A percentile compares a stretch with the other conserved stretches of the same genome.
Conservation (phyloP, 2,888 invertebrate genomes). For the Holacanthella duospinosa region DNA sequence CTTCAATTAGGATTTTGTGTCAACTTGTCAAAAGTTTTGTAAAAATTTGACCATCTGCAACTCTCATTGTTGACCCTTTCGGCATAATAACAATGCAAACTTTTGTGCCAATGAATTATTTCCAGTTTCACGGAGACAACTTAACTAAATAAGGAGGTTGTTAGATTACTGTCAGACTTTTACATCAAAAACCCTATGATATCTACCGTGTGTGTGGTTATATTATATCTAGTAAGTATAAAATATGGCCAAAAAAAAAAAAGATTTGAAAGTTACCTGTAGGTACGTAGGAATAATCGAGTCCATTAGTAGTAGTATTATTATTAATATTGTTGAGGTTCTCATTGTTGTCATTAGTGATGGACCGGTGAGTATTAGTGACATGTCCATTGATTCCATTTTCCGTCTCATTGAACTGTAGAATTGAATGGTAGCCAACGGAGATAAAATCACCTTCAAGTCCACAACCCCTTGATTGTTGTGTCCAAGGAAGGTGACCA, state of each 20-base stretch:
- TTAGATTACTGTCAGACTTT: neutral
- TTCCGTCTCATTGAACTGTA: constrained; percentile 37
- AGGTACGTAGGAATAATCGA: constrained; percentile 16
- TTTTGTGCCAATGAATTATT: no score
- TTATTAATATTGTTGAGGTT: neutral
- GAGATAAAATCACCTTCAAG: constrained; percentile 51
- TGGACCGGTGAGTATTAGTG: constrained; percentile 2
- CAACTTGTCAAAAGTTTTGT: no score
- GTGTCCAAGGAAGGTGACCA: constrained; percentile 49
- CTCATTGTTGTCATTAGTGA: constrained; percentile 14
- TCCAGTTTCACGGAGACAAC: no score
- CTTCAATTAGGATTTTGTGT: no score
- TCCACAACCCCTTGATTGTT: constrained; percentile 53
- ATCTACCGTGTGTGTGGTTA: no score
- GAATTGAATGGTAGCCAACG: constrained; percentile 39
- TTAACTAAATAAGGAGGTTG: neutral
- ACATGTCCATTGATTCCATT: constrained; percentile 23
- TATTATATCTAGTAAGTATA: no score
- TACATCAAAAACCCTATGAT: no score
- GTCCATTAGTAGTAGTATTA: neutral
- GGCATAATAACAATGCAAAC: no score
- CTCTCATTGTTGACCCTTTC: no score
- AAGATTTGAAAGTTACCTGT: constrained; percentile 19
- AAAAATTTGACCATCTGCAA: no score
- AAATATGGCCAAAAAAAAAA: no score